A percentile compares a stretch with the other conserved stretches of the same genome.
These are phyloP conservation scores for Lasiurus cinereus DNA, from an alignment of 2,113 vertebrate species.

Conservation along the genomic window DNA sequence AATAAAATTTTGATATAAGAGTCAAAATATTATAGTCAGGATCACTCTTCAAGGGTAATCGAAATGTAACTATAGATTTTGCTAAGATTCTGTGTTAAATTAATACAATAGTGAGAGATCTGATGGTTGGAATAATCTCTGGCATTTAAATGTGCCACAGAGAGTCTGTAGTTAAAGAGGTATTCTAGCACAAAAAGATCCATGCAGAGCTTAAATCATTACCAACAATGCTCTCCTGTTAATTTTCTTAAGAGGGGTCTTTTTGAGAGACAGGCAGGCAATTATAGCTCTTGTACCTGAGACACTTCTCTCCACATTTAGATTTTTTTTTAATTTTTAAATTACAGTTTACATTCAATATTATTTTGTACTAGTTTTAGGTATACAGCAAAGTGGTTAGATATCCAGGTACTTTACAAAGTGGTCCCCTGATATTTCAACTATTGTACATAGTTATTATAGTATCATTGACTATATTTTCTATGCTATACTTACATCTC, in stretches of 20 bases:
- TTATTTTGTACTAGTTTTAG: too few relatives aligned
- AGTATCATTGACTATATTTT: too few relatives aligned
- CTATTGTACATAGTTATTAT: too few relatives aligned
- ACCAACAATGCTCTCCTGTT: not conserved
- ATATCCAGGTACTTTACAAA: too few relatives aligned
- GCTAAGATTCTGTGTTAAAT: constrained; percentile 54
- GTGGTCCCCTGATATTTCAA: too few relatives aligned
- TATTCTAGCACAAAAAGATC: not conserved
- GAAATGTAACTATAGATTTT: constrained; percentile 54
- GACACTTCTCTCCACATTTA: not conserved
- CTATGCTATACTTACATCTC: too few relatives aligned
- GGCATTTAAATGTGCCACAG: constrained; percentile 28
- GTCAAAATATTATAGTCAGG: not conserved
- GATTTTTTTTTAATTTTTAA: too few relatives aligned
- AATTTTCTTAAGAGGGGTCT: constrained; percentile 24
- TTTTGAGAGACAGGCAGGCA: not conserved
- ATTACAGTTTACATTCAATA: too few relatives aligned
- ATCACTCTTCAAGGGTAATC: constrained; percentile 21
- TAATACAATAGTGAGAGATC: not conserved
- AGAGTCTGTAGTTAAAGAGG: not conserved
- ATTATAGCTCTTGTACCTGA: not conserved
- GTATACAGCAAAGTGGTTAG: too few relatives aligned
- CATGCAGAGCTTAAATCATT: not conserved
- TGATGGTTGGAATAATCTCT: constrained; percentile 25
- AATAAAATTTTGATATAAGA: constrained; percentile 48